Evolutionary conservation across 2,797 vertebrate genomes (phyloP).

Genomic region (Propithecus deckenii): DNA sequence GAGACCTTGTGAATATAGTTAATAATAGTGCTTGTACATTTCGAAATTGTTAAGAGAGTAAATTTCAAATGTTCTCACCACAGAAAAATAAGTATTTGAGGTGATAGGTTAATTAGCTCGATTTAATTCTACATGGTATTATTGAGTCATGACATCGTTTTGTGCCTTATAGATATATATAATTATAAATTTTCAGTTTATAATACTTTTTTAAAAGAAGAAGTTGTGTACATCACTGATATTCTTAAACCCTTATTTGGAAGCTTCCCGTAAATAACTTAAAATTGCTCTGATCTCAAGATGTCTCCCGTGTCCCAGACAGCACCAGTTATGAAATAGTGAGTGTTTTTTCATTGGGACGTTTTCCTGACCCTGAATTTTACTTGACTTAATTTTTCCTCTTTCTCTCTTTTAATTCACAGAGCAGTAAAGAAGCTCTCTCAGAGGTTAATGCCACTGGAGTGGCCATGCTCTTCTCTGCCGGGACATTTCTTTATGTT

Average conservation of each 20-base stretch:
- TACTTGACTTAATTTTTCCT: slow-evolving; percentile 22
- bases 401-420: slow-evolving; percentile 68
- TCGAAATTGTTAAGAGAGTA: not conserved
- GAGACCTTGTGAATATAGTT: not conserved
- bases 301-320: not conserved
- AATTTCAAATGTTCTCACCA: not conserved
- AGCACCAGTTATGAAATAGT: not conserved
- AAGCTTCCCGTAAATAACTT: not conserved
- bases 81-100: not conserved
- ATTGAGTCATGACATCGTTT: not conserved
- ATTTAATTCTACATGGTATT: not conserved
- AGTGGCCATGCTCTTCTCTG: slow-evolving; percentile 99
- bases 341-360: not conserved
- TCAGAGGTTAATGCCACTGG: slow-evolving; percentile 98
- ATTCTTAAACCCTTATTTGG: slow-evolving; percentile 16
- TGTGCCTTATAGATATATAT: not conserved
- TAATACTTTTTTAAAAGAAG: not conserved
- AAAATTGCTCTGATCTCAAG: not conserved
- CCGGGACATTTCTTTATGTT: slow-evolving; percentile 98
- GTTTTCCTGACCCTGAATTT: slow-evolving; percentile 11
- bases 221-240: not conserved
- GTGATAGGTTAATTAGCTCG: not conserved
- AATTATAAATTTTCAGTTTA: not conserved
- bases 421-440: slow-evolving; percentile 99
- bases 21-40: not conserved